Evolutionary conservation across 2,113 vertebrate species (phyloP).

Genomic region (Thalassarche chlororhynchos): DNA sequence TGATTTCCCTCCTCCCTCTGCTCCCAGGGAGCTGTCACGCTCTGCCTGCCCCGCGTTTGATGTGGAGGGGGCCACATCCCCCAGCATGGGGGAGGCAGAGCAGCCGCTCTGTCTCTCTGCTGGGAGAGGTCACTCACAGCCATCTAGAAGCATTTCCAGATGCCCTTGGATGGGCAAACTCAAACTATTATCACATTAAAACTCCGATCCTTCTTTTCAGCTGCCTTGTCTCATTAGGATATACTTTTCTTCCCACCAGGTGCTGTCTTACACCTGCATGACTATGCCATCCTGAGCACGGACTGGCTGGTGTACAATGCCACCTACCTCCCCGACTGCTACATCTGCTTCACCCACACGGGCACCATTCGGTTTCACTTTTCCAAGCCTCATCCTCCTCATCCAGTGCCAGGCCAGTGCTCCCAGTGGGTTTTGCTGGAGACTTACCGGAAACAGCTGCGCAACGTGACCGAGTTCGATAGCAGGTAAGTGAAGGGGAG

Average conservation of each 20-base stretch:
- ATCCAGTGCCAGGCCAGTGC: conserved; percentile 28
- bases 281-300: conserved; percentile 77
- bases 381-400: conserved; percentile 65
- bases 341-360: conserved; percentile 78
- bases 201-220: background rate
- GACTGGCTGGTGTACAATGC: conserved; percentile 90
- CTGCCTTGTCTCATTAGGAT: background rate
- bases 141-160: background rate
- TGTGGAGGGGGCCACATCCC: background rate
- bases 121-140: background rate
- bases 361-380: conserved; percentile 79
- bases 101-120: background rate
- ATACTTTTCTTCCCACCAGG: conserved; percentile 64
- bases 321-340: conserved; percentile 87
- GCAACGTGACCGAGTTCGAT: conserved; percentile 78
- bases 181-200: background rate
- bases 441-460: conserved; percentile 67
- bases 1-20: background rate
- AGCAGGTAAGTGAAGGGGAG: conserved; percentile 71
- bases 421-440: conserved; percentile 83
- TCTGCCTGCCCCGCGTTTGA: background rate
- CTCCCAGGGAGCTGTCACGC: background rate
- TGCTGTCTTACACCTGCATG: conserved; percentile 88
- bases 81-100: background rate
- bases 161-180: background rate